Conservation (phyloP, 2,113 vertebrate species). For the Leptocoma aspasia region DNA sequence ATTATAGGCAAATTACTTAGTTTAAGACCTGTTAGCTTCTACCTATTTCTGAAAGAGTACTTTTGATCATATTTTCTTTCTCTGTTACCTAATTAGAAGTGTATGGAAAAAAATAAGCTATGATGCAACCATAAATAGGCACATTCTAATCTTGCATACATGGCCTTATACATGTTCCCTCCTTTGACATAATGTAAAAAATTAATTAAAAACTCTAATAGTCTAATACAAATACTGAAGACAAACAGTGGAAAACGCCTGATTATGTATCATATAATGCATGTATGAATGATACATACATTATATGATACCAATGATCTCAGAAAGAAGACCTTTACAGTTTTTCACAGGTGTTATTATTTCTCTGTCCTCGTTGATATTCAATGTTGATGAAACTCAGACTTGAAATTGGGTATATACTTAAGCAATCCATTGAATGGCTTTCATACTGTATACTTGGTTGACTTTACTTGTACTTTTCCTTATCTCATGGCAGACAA, state of each 20-base stretch:
- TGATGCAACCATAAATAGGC: neutral
- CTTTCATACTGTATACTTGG: neutral
- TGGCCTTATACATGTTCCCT: neutral
- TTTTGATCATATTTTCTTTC: neutral
- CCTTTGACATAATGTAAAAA: neutral
- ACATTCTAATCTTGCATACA: neutral
- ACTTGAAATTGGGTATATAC: neutral
- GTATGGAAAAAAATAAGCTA: neutral
- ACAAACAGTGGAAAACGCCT: neutral
- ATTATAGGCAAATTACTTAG: no score
- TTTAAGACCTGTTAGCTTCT: neutral
- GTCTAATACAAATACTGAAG: neutral
- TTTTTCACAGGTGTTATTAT: neutral
- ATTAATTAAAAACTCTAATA: neutral
- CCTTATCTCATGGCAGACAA: neutral
- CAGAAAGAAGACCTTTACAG: neutral
- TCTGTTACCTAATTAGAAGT: neutral
- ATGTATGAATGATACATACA: neutral
- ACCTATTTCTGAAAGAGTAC: neutral
- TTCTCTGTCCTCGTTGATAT: neutral
- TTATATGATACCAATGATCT: no score
- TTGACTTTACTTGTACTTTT: neutral
- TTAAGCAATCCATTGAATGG: neutral
- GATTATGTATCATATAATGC: neutral
- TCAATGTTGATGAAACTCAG: neutral